A percentile compares a stretch with the other conserved stretches of the same genome.
phyloP scores from a whole-genome alignment of 30 jellyfish, hydroid and myxozoan genomes.

The Turritopsis rubra region DNA sequence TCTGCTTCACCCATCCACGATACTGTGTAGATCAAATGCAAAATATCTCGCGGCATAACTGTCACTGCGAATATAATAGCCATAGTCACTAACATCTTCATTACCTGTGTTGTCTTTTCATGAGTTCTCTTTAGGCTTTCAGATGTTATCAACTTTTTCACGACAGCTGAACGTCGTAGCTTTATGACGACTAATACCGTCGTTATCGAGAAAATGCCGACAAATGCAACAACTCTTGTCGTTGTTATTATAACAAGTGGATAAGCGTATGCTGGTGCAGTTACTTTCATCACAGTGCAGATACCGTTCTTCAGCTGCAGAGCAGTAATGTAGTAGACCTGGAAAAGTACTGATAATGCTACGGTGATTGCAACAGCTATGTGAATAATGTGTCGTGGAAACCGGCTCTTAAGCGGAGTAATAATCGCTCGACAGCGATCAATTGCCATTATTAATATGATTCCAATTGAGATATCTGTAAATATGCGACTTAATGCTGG shows the following conservation, averaged over 20 bases:
- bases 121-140: background rate
- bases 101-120: slow-evolving; percentile 18
- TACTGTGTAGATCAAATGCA: slow-evolving; percentile 41
- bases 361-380: slow-evolving; percentile 24
- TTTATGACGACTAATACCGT: slow-evolving; percentile 17
- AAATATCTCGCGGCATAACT: slow-evolving; percentile 67
- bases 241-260: slow-evolving; percentile 37
- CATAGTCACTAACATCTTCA: slow-evolving; percentile 48
- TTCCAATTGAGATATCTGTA: slow-evolving; percentile 55
- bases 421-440: slow-evolving; percentile 85
- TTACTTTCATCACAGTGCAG: slow-evolving; percentile 27
- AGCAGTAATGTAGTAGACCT: slow-evolving; percentile 28
- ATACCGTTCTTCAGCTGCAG: background rate
- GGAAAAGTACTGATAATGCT: slow-evolving; percentile 30
- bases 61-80: slow-evolving; percentile 42
- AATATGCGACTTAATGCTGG: slow-evolving; percentile 49
- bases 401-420: slow-evolving; percentile 53
- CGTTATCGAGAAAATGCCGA: slow-evolving; percentile 38
- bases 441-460: slow-evolving; percentile 58
- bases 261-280: slow-evolving; percentile 29
- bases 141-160: slow-evolving; percentile 9
- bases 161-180: slow-evolving; percentile 24
- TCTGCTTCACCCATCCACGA: slow-evolving; percentile 40
- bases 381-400: slow-evolving; percentile 38
- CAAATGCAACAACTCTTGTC: slow-evolving; percentile 22